phyloP scores from a whole-genome alignment of 2,888 invertebrate genomes.

The Odontothrips loti region DNA sequence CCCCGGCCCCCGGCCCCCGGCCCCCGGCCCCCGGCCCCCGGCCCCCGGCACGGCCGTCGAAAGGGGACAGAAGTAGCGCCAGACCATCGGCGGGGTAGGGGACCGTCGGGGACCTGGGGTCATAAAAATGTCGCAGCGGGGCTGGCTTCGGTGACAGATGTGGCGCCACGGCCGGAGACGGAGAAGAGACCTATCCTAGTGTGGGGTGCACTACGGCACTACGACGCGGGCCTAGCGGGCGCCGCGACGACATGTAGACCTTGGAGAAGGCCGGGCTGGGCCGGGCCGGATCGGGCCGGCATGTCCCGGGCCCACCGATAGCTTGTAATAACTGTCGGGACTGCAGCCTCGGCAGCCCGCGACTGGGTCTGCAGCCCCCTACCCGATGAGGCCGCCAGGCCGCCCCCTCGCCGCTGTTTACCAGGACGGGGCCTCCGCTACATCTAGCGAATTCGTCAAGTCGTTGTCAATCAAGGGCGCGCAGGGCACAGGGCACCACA shows the following conservation, averaged over 20 bases:
- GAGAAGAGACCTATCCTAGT: neutral
- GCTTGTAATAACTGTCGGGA: too few species aligned
- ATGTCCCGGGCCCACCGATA: too few species aligned
- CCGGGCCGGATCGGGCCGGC: too few species aligned
- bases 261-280: neutral
- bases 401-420: neutral
- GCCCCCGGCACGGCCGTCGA: neutral
- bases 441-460: too few species aligned
- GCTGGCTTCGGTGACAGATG: slow-evolving; percentile 3
- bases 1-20: too few species aligned
- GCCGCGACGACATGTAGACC: neutral
- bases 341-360: too few species aligned
- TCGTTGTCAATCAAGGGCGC: too few species aligned
- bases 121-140: slow-evolving; percentile 16
- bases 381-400: too few species aligned
- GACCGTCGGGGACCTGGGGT: neutral
- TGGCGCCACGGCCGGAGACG: neutral
- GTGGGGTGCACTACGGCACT: neutral
- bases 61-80: slow-evolving; percentile 16
- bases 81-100: too few species aligned
- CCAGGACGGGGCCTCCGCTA: neutral
- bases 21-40: too few species aligned
- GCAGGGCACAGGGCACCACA: too few species aligned
- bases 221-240: neutral
- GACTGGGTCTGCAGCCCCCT: too few species aligned